phyloP scores from a whole-genome alignment of 2,113 vertebrate species.

The Rhinopomastus cyanomelas region DNA sequence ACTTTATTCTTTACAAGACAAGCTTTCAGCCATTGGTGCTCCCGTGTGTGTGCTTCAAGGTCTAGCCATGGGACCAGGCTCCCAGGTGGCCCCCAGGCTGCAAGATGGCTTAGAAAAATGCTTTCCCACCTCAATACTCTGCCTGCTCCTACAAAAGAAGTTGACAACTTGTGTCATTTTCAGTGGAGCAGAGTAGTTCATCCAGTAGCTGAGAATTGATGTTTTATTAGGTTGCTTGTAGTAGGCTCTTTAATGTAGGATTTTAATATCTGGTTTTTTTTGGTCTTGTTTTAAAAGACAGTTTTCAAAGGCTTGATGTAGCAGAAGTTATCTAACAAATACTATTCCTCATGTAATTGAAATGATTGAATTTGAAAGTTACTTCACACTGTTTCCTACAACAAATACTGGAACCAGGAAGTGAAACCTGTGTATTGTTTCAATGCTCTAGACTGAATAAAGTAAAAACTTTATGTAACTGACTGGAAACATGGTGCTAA shows the following conservation, averaged over 20 bases:
- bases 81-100: not conserved
- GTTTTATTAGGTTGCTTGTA: not conserved
- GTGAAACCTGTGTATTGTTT: slow-evolving; percentile 7
- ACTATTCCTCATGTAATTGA: not conserved
- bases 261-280: not conserved
- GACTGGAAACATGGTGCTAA: not conserved
- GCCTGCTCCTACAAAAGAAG: not conserved
- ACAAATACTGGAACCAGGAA: not conserved
- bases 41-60: not conserved
- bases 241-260: not conserved
- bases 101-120: not conserved
- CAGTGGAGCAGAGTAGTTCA: not conserved
- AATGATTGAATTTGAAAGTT: not conserved
- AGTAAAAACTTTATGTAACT: not conserved
- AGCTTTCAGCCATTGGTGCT: not conserved
- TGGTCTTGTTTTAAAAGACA: not conserved
- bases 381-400: not conserved
- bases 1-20: not conserved
- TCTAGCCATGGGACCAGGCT: not conserved
- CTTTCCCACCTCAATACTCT: not conserved
- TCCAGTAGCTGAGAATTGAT: not conserved
- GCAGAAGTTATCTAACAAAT: not conserved
- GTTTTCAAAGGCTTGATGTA: not conserved
- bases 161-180: not conserved
- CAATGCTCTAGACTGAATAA: not conserved